Evolutionary conservation across 1,140 invertebrate species (phyloP).

Genomic region (Brachionus rotundiformis): DNA sequence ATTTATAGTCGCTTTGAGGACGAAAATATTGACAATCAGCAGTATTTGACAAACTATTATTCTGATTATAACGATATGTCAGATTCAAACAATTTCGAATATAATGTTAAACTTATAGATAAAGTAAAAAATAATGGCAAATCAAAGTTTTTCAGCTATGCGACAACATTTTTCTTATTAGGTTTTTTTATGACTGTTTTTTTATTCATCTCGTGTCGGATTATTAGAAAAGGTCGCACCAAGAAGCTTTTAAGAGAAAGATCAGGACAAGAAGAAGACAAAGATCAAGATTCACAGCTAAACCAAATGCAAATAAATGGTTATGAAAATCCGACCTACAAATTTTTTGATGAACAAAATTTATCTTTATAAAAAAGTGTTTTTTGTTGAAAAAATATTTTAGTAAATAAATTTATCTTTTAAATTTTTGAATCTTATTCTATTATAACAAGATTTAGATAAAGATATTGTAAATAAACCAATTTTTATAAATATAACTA

Average conservation of each 20-base stretch:
- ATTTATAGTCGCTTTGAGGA: neutral
- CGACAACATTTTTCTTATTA: neutral
- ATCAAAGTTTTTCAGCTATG: neutral
- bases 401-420: neutral
- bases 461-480: too few species aligned
- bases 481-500: neutral
- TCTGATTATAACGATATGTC: neutral
- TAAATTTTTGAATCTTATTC: neutral
- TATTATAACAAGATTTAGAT: too few species aligned
- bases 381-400: neutral
- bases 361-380: neutral
- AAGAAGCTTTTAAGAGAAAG: neutral
- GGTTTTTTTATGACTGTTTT: conserved; percentile 23
- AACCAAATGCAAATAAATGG: conserved; percentile 35
- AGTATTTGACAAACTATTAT: neutral
- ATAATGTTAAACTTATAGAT: neutral
- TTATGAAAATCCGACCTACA: conserved; percentile 42
- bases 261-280: neutral
- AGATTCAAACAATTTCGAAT: neutral
- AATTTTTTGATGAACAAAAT: conserved; percentile 50
- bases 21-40: neutral
- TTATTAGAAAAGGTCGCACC: neutral
- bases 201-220: neutral
- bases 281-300: conserved; percentile 25
- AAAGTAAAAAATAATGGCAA: neutral